These are phyloP conservation scores for Hydroisotoma schaefferi DNA, from an alignment of 2,888 invertebrate species.

Conservation along the genomic window DNA sequence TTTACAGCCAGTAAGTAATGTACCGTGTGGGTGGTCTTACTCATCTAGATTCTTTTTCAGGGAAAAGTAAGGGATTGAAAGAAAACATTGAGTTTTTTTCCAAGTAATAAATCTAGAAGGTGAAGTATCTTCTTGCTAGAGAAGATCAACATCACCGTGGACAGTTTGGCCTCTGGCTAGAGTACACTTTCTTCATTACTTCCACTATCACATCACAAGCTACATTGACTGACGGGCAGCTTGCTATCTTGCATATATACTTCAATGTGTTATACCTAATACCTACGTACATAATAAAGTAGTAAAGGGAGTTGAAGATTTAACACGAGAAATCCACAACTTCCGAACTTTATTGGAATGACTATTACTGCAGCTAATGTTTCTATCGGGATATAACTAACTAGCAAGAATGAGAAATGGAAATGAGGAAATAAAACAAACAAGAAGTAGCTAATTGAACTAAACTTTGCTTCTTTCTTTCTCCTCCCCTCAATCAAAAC, in stretches of 20 bases:
- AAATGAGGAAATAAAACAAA: background rate
- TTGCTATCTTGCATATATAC: too few species aligned
- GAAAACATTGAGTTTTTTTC: conserved; percentile 7
- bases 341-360: too few species aligned
- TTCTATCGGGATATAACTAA: too few species aligned
- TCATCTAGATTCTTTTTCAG: too few species aligned
- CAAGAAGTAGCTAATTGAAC: conserved; percentile 6
- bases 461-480: background rate
- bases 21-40: too few species aligned
- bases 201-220: conserved; percentile 14
- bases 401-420: background rate
- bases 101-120: conserved; percentile 8
- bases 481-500: background rate
- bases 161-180: conserved; percentile 9
- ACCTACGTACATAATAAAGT: too few species aligned
- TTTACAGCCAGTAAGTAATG: too few species aligned
- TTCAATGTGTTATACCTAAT: too few species aligned
- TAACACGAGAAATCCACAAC: too few species aligned
- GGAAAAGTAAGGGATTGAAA: background rate
- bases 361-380: too few species aligned
- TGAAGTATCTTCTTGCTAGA: conserved; percentile 2
- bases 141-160: background rate
- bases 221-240: conserved; percentile 9
- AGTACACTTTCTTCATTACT: conserved; percentile 18
- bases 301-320: too few species aligned